Evolutionary conservation across 2,113 vertebrate genomes (phyloP).

Genomic region (Chlorodrepanis virens): DNA sequence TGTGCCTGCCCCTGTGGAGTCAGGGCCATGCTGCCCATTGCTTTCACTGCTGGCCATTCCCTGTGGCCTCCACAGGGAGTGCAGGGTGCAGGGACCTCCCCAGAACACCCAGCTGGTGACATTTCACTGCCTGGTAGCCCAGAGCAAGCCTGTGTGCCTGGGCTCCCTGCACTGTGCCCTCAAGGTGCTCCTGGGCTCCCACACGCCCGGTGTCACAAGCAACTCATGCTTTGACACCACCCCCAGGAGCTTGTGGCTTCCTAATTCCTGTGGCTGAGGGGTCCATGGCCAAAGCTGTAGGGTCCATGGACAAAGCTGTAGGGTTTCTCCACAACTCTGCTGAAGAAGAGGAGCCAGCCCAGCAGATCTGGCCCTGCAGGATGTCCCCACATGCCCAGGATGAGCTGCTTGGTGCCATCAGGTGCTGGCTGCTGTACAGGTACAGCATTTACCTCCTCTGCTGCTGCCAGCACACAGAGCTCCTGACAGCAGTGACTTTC

Average conservation of each 20-base stretch:
- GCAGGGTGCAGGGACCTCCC: neutral
- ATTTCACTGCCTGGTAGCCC: fast-evolving
- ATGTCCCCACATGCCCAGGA: neutral
- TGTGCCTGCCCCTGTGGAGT: neutral
- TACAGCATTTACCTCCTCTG: neutral
- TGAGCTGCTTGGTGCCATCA: neutral
- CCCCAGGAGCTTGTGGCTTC: neutral
- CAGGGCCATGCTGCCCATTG: fast-evolving
- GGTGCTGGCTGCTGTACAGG: neutral
- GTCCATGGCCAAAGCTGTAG: neutral
- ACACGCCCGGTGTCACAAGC: fast-evolving
- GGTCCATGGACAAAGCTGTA: neutral
- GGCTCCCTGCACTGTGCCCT: neutral
- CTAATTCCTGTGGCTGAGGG: neutral
- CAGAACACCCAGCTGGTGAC: neutral
- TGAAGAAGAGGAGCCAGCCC: neutral
- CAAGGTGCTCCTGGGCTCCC: neutral
- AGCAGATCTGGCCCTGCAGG: neutral
- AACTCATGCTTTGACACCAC: fast-evolving
- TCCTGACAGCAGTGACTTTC: neutral
- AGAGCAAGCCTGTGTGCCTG: neutral
- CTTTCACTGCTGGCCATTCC: neutral
- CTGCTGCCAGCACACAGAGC: neutral
- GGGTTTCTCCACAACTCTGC: fast-evolving
- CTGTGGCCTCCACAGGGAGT: neutral